Evolutionary conservation across 2,888 invertebrate species (phyloP).

Genomic region (Torymus texanus): DNA sequence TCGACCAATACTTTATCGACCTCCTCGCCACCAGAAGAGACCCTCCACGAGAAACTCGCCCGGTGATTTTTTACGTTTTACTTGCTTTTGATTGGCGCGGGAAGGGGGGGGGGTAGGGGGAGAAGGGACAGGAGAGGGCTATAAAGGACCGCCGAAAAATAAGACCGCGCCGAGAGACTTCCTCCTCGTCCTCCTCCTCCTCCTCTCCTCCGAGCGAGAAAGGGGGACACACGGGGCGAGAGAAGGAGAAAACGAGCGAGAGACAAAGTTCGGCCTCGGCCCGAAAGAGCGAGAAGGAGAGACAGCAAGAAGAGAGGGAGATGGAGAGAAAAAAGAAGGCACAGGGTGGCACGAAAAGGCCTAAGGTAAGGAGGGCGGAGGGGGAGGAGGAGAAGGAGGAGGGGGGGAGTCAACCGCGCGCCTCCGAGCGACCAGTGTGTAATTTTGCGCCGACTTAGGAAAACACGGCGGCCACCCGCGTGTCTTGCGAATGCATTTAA

Average conservation of each 20-base stretch:
- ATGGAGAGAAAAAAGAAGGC: slow-evolving; percentile 42
- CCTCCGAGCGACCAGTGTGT: slow-evolving; percentile 71
- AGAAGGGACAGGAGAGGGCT: slow-evolving; percentile 60
- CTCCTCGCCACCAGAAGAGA: slow-evolving; percentile 65
- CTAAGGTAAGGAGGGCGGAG: slow-evolving; percentile 42
- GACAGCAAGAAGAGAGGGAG: slow-evolving; percentile 33
- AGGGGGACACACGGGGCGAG: slow-evolving; percentile 31
- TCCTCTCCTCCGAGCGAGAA: slow-evolving; percentile 41
- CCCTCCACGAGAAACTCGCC: slow-evolving; percentile 69
- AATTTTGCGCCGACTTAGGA: slow-evolving; percentile 75
- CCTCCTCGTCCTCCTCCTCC: slow-evolving; percentile 63
- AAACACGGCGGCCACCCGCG: slow-evolving; percentile 75
- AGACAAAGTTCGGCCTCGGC: slow-evolving; percentile 50
- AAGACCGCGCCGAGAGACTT: slow-evolving; percentile 64
- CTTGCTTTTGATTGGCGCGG: slow-evolving; percentile 72
- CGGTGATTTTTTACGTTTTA: slow-evolving; percentile 72
- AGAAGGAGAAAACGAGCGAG: slow-evolving; percentile 44
- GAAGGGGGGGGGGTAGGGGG: slow-evolving; percentile 54
- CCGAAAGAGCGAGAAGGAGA: background rate
- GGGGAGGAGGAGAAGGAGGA: slow-evolving; percentile 33
- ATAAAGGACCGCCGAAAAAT: slow-evolving; percentile 73
- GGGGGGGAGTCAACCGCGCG: slow-evolving; percentile 60
- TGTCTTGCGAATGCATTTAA: slow-evolving; percentile 73
- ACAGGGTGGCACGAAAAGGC: slow-evolving; percentile 55
- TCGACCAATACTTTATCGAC: slow-evolving; percentile 69